phyloP scores from a whole-genome alignment of 2,113 vertebrate species.

The Zosterops pallidus region DNA sequence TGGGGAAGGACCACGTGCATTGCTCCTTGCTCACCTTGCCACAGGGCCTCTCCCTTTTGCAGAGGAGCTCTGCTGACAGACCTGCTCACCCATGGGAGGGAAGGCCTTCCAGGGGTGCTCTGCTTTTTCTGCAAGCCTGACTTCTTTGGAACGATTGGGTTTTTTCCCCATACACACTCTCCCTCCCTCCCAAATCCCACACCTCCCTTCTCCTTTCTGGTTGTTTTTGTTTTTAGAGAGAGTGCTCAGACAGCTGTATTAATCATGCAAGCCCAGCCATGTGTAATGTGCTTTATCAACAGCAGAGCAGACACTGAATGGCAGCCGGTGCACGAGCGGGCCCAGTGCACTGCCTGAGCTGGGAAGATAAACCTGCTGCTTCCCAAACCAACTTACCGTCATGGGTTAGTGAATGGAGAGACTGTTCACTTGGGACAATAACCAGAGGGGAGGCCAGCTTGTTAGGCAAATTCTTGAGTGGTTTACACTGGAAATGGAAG shows the following conservation, averaged over 20 bases:
- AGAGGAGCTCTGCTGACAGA: background rate
- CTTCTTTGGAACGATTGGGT: slow-evolving; percentile 36
- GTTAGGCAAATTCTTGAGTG: slow-evolving; percentile 52
- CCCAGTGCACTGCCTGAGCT: slow-evolving; percentile 65
- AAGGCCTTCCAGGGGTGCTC: background rate
- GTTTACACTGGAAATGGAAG: slow-evolving; percentile 27
- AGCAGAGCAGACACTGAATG: slow-evolving; percentile 72
- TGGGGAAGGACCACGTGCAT: rapidly evolving
- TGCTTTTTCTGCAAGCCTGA: slow-evolving; percentile 24
- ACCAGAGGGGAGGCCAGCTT: slow-evolving; percentile 71
- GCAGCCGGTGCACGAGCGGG: slow-evolving; percentile 59
- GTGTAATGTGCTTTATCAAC: slow-evolving; percentile 79
- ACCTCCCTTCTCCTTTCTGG: background rate
- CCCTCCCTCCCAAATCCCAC: slow-evolving; percentile 1
- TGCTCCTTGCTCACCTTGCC: background rate
- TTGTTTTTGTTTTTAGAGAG: slow-evolving; percentile 69
- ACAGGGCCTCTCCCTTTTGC: background rate
- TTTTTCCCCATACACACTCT: background rate
- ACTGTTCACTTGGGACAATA: slow-evolving; percentile 73
- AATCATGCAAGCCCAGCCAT: slow-evolving; percentile 78
- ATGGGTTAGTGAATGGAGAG: slow-evolving; percentile 76
- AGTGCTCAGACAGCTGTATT: slow-evolving; percentile 73
- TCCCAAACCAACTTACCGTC: slow-evolving; percentile 60
- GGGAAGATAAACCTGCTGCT: slow-evolving; percentile 73
- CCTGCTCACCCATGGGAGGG: background rate